Evolutionary conservation across 2,888 invertebrate species (phyloP).

Genomic region (Synergus itoensis): DNA sequence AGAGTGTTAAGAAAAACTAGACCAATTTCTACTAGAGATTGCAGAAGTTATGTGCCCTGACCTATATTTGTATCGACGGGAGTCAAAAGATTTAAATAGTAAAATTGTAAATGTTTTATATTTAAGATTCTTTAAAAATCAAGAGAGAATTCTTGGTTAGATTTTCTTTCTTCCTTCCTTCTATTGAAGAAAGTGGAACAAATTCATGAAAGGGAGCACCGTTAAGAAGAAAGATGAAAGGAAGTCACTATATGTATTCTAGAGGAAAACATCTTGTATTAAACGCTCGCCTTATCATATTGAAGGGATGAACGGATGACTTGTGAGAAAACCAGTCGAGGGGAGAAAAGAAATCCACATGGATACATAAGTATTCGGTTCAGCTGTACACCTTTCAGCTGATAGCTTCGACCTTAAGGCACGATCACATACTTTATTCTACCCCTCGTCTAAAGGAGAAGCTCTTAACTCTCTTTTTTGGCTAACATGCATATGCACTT

Average conservation of each 20-base stretch:
- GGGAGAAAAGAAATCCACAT: not conserved
- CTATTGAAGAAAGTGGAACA: too few species aligned
- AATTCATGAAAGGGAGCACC: too few species aligned
- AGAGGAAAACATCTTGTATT: conserved; percentile 7
- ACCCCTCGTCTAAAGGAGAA: conserved; percentile 11
- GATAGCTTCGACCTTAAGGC: conserved; percentile 19
- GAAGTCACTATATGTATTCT: not conserved
- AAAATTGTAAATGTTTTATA: too few species aligned
- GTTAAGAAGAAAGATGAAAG: not conserved
- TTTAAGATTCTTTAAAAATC: too few species aligned
- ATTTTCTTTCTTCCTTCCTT: too few species aligned
- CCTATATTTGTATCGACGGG: too few species aligned
- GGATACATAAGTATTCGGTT: conserved; percentile 28
- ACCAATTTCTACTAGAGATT: too few species aligned
- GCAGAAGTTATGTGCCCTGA: too few species aligned
- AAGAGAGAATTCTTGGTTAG: too few species aligned
- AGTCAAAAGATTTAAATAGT: too few species aligned
- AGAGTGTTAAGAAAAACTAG: too few species aligned
- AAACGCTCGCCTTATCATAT: conserved; percentile 1
- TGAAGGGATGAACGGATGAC: conserved; percentile 4
- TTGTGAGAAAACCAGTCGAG: not conserved
- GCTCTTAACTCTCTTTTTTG: conserved; percentile 29
- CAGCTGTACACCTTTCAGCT: conserved; percentile 16
- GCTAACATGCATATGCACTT: conserved; percentile 32
- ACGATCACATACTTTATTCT: conserved; percentile 30